Conservation (phyloP, 30 jellyfish, hydroid and myxozoan genomes). For the Aurelia sp. region DNA sequence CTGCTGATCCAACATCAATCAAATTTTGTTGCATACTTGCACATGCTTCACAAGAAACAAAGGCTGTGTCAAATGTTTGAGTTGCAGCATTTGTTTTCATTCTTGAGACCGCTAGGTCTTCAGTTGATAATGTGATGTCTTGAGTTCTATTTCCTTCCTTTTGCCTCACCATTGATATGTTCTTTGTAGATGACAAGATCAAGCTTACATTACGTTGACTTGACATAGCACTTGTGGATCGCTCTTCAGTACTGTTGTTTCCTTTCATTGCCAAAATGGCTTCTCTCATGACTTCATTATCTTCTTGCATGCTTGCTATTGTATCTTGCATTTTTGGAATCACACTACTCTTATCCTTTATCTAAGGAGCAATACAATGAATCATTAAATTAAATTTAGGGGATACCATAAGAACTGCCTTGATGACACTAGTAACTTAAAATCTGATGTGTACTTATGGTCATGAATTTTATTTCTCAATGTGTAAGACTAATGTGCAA, state of each 20-base stretch:
- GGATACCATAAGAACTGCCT: no score
- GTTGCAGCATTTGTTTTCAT: slow-evolving; percentile 44
- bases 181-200: not conserved
- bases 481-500: no score
- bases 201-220: not conserved
- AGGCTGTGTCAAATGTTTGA: slow-evolving; percentile 93
- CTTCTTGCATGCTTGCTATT: slow-evolving; percentile 40
- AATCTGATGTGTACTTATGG: no score
- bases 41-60: slow-evolving; percentile 89
- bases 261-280: slow-evolving; percentile 44
- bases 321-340: slow-evolving; percentile 38
- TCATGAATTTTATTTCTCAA: no score
- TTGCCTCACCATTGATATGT: not conserved
- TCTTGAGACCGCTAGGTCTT: slow-evolving; percentile 34
- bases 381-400: no score
- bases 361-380: not conserved
- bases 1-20: slow-evolving; percentile 71
- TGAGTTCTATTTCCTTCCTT: not conserved
- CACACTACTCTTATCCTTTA: slow-evolving; percentile 5
- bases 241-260: slow-evolving; percentile 13
- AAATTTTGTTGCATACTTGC: slow-evolving; percentile 77
- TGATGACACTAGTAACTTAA: no score
- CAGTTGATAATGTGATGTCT: slow-evolving; percentile 25
- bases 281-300: slow-evolving; percentile 48
- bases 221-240: slow-evolving; percentile 20